phyloP scores from a whole-genome alignment of 2,797 vertebrate species.

The Rallus crepitans region DNA sequence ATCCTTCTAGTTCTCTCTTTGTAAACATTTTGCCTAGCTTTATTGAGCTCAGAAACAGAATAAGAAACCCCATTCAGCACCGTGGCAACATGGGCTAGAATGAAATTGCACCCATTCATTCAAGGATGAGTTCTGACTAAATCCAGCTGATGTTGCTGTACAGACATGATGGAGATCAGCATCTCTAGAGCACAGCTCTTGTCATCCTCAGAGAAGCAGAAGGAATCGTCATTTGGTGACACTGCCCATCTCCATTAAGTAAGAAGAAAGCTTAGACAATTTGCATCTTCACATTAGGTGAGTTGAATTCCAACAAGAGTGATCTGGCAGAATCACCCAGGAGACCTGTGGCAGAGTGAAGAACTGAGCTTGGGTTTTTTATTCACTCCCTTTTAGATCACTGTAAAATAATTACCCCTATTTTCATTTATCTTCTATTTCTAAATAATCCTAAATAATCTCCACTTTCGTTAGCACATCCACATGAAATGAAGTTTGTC shows the following conservation, averaged over 20 bases:
- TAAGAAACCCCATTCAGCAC: not conserved
- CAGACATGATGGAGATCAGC: not conserved
- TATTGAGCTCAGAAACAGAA: not conserved
- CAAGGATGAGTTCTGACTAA: not conserved
- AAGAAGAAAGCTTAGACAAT: not conserved
- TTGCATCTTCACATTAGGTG: not conserved
- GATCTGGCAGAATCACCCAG: not conserved
- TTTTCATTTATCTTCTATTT: not conserved
- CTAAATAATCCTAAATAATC: not conserved
- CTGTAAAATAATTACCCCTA: not conserved
- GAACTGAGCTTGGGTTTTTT: not conserved
- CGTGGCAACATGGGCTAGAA: not conserved
- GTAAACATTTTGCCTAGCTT: not conserved
- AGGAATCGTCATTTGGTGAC: not conserved
- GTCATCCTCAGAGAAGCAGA: not conserved
- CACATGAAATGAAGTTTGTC: not conserved
- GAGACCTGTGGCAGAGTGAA: not conserved
- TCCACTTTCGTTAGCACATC: not conserved
- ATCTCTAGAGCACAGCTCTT: not conserved
- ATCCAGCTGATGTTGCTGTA: not conserved
- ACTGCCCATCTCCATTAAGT: not conserved
- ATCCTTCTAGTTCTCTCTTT: not conserved
- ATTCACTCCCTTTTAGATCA: not conserved
- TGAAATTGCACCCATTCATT: not conserved
- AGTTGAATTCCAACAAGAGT: not conserved